phyloP scores from a whole-genome alignment of 2,797 vertebrate species.

The Rhynchonycteris naso region DNA sequence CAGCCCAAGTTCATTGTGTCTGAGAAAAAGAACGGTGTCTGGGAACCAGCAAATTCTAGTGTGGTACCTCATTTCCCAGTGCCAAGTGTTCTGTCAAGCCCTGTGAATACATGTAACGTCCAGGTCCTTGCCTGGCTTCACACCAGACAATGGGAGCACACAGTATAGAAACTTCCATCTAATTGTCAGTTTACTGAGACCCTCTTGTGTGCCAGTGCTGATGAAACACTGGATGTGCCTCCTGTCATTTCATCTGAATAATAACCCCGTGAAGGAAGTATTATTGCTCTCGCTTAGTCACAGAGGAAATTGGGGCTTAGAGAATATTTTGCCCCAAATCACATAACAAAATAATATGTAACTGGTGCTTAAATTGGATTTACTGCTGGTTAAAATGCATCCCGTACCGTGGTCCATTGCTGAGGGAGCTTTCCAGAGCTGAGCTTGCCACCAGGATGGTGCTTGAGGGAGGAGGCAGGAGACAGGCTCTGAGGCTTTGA shows the following conservation, averaged over 20 bases:
- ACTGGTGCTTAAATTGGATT: neutral
- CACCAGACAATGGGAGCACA: slow-evolving; percentile 66
- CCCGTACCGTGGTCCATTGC: neutral
- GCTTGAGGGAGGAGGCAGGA: neutral
- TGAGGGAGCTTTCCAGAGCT: neutral
- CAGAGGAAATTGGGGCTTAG: slow-evolving; percentile 37
- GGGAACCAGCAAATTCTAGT: slow-evolving; percentile 80
- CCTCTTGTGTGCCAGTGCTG: slow-evolving; percentile 44
- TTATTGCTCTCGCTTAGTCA: slow-evolving; percentile 52
- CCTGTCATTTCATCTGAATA: slow-evolving; percentile 63
- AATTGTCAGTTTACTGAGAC: slow-evolving; percentile 69
- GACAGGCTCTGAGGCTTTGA: neutral
- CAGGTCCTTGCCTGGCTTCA: slow-evolving; percentile 69
- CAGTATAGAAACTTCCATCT: slow-evolving; percentile 29
- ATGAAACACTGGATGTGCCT: neutral
- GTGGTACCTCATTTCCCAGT: slow-evolving; percentile 74
- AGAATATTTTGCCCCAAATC: slow-evolving; percentile 33
- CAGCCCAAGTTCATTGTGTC: slow-evolving; percentile 79
- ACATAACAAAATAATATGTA: neutral
- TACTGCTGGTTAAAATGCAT: neutral
- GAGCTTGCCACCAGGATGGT: neutral
- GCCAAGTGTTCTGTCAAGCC: slow-evolving; percentile 72
- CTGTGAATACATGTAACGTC: slow-evolving; percentile 56
- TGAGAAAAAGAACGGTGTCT: slow-evolving; percentile 80
- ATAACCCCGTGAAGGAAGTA: slow-evolving; percentile 28